Base-by-base conservation (phyloP, 1,140 invertebrate species). In the Conus ventricosus region DNA sequence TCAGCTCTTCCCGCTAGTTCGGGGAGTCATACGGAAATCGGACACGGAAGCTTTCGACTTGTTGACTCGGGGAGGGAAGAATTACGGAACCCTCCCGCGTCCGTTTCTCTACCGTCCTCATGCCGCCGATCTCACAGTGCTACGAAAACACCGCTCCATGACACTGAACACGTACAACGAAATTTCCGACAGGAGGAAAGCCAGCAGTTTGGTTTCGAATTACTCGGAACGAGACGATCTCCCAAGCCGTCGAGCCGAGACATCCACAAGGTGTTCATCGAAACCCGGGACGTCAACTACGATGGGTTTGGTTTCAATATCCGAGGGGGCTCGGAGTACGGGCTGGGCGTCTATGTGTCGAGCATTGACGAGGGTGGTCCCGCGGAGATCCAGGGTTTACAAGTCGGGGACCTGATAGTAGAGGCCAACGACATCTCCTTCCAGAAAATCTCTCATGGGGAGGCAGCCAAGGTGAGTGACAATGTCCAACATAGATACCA, bases 231-330 rank as follows among this genome's bases (percentile, higher is more conserved):
- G 85, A 80, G 84, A 85, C 60, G 85, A 87, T 7, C 23, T 57
- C 5, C 67, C 11, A 5, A 75, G 0, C 63, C 67, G 5, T n/a
- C 57, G 10, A 27, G 25, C 23, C 15, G 23, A n/a, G n/a, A 57
- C 20, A 51, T 76, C 0, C 13, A 27, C 7, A 87, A 78, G 51
- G 75, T 87, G 39, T 75, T 54, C 53, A 87, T 87, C 11, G 67
- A 87, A 25, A 78, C 71, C 23, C 54, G 85, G 75, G 85, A 87
- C n/a, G 84, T 76, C 5, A 78, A 71, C 27, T 90, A 89, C 6
- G 57, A 88, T 17, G 92, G 92, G 25, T 93, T 91, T 87, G 94
- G 94, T 7, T 93, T 94, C 88, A 94, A 93, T 80, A 94, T 94
- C 23, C 88, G 94, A 63, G 94, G 94, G 4, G 94, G 94, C 10